Percentiles rank a stretch among this genome's conserved stretches.
Conservation (phyloP, 2,797 vertebrate genomes). For the Novumbra hubbsi region DNA sequence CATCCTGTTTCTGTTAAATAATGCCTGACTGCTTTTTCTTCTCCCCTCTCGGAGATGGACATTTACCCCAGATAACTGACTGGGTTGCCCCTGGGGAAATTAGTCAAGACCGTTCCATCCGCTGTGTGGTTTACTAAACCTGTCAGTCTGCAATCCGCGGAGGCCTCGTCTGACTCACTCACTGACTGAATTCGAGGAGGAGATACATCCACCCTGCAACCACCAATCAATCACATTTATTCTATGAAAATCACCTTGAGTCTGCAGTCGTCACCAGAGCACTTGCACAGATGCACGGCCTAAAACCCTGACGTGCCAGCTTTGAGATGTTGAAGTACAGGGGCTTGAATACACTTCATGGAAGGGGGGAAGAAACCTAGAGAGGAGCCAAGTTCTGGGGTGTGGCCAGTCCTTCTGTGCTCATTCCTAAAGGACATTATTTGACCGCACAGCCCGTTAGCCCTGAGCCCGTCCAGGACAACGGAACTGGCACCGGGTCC, state of each 20-base stretch:
- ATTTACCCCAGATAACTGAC: slow-evolving; percentile 30
- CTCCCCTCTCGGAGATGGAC: slow-evolving; percentile 7
- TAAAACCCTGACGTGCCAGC: too few species aligned
- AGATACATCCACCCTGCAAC: background rate
- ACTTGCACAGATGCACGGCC: too few species aligned
- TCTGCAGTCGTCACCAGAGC: too few species aligned
- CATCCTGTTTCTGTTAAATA: slow-evolving; percentile 13
- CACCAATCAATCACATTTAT: too few species aligned
- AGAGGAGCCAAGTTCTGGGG: too few species aligned
- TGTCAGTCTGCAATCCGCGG: slow-evolving; percentile 66
- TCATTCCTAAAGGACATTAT: too few species aligned
- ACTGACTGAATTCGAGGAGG: slow-evolving; percentile 5
- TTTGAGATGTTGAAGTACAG: too few species aligned
- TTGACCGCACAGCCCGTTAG: too few species aligned
- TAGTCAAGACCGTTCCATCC: slow-evolving; percentile 51
- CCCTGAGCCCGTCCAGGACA: background rate
- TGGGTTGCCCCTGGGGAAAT: slow-evolving; percentile 48
- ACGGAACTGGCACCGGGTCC: background rate
- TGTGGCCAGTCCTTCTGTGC: too few species aligned
- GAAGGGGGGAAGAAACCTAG: too few species aligned
- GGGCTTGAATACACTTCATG: too few species aligned
- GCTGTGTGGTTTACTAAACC: slow-evolving; percentile 62
- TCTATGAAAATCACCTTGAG: too few species aligned
- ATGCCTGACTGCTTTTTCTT: slow-evolving; percentile 8
- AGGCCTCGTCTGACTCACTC: slow-evolving; percentile 59